These are phyloP conservation scores for Adelges cooleyi DNA, from an alignment of 1,140 invertebrate species.

Conservation along the genomic window DNA sequence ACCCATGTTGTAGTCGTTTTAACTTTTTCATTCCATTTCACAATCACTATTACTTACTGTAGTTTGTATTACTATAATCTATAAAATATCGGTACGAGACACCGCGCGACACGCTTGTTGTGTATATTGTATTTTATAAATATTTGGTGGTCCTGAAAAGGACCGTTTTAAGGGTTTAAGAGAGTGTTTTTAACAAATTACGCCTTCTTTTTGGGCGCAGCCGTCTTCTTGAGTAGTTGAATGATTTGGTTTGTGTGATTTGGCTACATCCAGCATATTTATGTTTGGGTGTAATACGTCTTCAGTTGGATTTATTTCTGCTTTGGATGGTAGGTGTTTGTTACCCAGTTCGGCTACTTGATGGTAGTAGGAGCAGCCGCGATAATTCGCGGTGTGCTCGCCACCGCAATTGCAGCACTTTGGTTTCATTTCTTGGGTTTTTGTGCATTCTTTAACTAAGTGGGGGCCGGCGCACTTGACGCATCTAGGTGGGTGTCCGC, in stretches of 20 bases:
- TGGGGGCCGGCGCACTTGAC: slow-evolving; percentile 7
- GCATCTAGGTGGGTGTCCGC: background rate
- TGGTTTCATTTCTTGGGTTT: background rate
- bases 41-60: too few species aligned
- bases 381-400: background rate
- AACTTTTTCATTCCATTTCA: too few species aligned
- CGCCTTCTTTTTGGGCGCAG: too few species aligned
- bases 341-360: background rate
- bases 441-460: background rate
- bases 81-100: too few species aligned
- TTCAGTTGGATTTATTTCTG: background rate
- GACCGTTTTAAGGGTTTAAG: too few species aligned
- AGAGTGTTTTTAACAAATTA: too few species aligned
- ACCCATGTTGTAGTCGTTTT: too few species aligned
- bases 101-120: too few species aligned
- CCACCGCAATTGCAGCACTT: background rate
- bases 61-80: too few species aligned
- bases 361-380: background rate
- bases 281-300: background rate
- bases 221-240: background rate
- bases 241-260: background rate
- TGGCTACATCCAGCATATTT: too few species aligned
- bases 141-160: too few species aligned
- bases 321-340: background rate
- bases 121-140: too few species aligned